Evolutionary conservation across 2,888 invertebrate genomes (phyloP), one percentile per base, ranked within the genome.

Genomic region (Bugula neritina): DNA sequence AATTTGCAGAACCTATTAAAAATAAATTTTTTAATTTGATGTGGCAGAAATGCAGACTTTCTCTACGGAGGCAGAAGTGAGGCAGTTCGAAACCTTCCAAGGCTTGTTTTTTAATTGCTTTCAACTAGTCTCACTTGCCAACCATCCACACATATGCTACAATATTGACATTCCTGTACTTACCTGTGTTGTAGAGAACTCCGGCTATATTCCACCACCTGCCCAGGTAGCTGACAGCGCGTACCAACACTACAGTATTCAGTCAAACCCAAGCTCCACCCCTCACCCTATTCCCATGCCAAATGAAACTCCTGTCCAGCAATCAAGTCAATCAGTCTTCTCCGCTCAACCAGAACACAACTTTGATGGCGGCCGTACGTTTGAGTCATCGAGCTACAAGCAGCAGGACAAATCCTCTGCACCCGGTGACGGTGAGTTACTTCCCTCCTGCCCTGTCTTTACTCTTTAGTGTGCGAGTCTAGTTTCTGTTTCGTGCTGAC

Each of bases 101-200:
- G n/a, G n/a, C n/a, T n/a, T n/a, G n/a, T n/a, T n/a, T n/a, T n/a
- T n/a, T n/a, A n/a, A n/a, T n/a, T n/a, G n/a, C n/a, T n/a, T n/a
- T n/a, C n/a, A n/a, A n/a, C n/a, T n/a, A n/a, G n/a, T n/a, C n/a
- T n/a, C n/a, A n/a, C n/a, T n/a, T n/a, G n/a, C n/a, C n/a, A n/a
- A n/a, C n/a, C n/a, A n/a, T n/a, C n/a, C n/a, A n/a, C n/a, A n/a
- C n/a, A n/a, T n/a, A n/a, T n/a, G n/a, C n/a, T n/a, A n/a, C n/a
- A n/a, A n/a, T n/a, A n/a, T n/a, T n/a, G n/a, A n/a, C n/a, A n/a
- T n/a, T n/a, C n/a, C n/a, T n/a, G n/a, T n/a, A n/a, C n/a, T n/a
- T n/a, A n/a, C n/a, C n/a, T n/a, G n/a, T n/a, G n/a, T 57, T 3
- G 13, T 23, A 57, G 57, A 57, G 57, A 57, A 57, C 25, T 57